phyloP scores from a whole-genome alignment of 2,888 invertebrate species.

The Oligia latruncula region DNA sequence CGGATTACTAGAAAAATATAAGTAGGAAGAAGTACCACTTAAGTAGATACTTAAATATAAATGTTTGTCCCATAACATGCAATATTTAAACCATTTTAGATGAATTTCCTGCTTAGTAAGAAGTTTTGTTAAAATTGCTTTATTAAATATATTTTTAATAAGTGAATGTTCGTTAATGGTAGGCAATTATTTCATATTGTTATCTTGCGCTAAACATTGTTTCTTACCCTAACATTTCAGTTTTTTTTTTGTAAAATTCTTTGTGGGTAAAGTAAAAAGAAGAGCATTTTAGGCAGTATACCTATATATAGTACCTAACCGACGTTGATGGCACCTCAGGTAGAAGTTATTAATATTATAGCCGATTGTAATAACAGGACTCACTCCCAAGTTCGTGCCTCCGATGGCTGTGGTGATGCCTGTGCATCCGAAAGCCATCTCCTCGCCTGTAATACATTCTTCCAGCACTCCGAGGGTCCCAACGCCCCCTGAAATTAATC shows the following conservation, averaged over 20 bases:
- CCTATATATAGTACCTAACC: too few relatives aligned
- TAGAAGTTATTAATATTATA: conserved; percentile 11
- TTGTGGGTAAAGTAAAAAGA: neutral
- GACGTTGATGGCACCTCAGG: conserved; percentile 55
- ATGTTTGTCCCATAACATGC: conserved; percentile 4
- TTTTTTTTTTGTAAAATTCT: too few relatives aligned
- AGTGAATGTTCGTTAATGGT: neutral
- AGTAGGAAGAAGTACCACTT: neutral
- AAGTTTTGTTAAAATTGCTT: neutral
- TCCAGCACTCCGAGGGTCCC: conserved; percentile 91
- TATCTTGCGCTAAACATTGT: conserved; percentile 1
- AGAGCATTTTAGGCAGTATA: neutral
- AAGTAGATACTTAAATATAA: neutral
- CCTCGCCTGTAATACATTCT: conserved; percentile 92
- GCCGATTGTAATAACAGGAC: conserved; percentile 59
- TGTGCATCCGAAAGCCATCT: conserved; percentile 93
- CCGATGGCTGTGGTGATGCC: conserved; percentile 93
- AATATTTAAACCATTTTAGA: neutral
- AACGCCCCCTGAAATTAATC: conserved; percentile 79
- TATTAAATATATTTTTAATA: neutral
- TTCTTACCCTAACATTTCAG: neutral
- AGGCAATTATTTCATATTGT: neutral
- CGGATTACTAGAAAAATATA: neutral
- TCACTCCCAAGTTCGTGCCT: conserved; percentile 91
- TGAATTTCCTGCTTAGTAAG: neutral